Conservation (phyloP, 1,140 invertebrate genomes). For the Monomorium pharaonis region DNA sequence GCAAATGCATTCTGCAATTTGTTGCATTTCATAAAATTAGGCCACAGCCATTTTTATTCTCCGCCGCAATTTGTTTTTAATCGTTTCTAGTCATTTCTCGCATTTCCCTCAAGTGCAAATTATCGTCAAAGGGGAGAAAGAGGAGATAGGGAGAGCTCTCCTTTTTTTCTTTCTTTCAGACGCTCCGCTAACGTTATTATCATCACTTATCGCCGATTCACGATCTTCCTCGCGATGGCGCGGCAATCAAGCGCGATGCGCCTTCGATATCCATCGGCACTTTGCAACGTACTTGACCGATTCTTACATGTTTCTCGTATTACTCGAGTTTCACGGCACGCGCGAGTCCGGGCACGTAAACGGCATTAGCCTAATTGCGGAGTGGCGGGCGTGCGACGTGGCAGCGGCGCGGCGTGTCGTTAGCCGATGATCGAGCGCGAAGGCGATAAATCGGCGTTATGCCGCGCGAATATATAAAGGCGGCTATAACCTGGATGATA, state of each 20-base stretch:
- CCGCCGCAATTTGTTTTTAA: not conserved
- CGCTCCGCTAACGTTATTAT: not conserved
- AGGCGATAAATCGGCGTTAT: slow-evolving; percentile 56
- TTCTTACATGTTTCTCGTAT: slow-evolving; percentile 39
- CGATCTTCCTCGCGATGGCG: slow-evolving; percentile 1
- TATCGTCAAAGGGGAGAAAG: not conserved
- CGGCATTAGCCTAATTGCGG: slow-evolving; percentile 52
- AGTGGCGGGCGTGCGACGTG: too few species aligned
- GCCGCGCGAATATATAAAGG: slow-evolving; percentile 36
- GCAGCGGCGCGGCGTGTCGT: too few species aligned
- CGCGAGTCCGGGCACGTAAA: slow-evolving; percentile 46
- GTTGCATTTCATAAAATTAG: not conserved
- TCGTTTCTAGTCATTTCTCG: not conserved
- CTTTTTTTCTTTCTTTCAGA: not conserved
- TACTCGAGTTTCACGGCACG: slow-evolving; percentile 35
- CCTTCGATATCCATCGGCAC: slow-evolving; percentile 22
- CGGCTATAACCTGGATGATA: not conserved
- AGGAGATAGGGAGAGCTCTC: too few species aligned
- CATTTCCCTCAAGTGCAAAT: not conserved
- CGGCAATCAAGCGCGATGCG: slow-evolving; percentile 13
- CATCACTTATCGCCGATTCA: slow-evolving; percentile 15
- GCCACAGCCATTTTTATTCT: not conserved
- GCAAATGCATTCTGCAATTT: not conserved
- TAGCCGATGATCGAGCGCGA: slow-evolving; percentile 31
- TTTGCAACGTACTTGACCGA: slow-evolving; percentile 4